These are phyloP conservation scores for Dicranocentrus wangi DNA, from an alignment of 2,888 invertebrate genomes.

Conservation along the genomic window DNA sequence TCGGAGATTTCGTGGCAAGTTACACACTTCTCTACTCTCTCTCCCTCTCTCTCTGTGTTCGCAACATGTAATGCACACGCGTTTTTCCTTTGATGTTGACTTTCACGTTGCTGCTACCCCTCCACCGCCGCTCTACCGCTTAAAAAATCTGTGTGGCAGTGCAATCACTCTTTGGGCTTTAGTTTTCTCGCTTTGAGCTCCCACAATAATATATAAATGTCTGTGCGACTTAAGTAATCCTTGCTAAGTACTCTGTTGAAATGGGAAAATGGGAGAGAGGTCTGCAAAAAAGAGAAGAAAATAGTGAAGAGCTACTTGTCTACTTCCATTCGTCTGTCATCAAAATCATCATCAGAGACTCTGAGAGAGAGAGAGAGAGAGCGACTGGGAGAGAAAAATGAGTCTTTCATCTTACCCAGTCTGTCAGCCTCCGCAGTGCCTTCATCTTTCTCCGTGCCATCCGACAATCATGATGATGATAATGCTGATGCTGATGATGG, in stretches of 20 bases:
- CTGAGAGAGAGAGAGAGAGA: constrained; percentile 37
- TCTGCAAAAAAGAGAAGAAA: constrained; percentile 1
- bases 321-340: constrained; percentile 50
- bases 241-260: constrained; percentile 55
- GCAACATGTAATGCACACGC: too few relatives aligned
- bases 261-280: constrained; percentile 30
- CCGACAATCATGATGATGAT: not conserved
- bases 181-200: constrained; percentile 31
- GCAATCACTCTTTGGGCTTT: constrained; percentile 32
- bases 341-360: constrained; percentile 44
- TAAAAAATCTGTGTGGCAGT: constrained; percentile 4
- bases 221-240: constrained; percentile 44
- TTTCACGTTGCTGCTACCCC: too few relatives aligned
- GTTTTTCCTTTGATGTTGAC: constrained; percentile 15
- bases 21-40: too few relatives aligned
- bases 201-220: constrained; percentile 30
- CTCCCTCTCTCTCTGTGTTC: too few relatives aligned
- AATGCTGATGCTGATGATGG: not conserved
- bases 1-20: too few relatives aligned
- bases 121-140: not conserved
- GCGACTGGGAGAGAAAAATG: constrained; percentile 47
- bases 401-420: constrained; percentile 44
- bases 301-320: constrained; percentile 32
- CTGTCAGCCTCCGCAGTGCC: constrained; percentile 6
- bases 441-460: not conserved